Base-by-base conservation (phyloP, 1,140 invertebrate genomes). In the Pectinophora gossypiella region DNA sequence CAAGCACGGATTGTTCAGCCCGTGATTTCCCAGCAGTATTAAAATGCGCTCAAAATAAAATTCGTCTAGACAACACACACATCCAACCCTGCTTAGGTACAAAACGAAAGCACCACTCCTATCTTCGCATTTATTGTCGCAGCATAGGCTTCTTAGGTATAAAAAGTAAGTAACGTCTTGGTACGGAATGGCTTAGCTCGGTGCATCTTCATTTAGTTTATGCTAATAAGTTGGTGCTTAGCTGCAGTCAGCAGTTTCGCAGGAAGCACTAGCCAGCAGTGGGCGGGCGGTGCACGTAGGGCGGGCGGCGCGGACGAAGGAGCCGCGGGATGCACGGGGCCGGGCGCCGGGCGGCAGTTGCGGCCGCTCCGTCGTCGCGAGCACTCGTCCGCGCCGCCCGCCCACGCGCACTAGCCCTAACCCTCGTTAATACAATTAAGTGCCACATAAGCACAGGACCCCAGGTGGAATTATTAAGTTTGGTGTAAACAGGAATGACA, bases 191-290 rank as follows among this genome's bases (percentile, higher is more conserved):
- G 27, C 27, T 32, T 32, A 32, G 47, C 53, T 59, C 54, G 65
- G 65, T 76, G 72, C 71, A 78, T 76, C 68, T 73, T 71, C 67
- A 78, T 78, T 78, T 74, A 76, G 66, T 75, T 73, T 78, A 85
- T 80, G 80, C 68, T 80, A 82, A 85, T 84, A 73, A 72, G 68
- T 58, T 61, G 59, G 68, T 75, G 64, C 72, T 78, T 71, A 76
- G 71, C 68, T 53, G 55, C 56, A 73, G 70, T 84, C 72, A 80
- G 79, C 73, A 74, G 64, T 79, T 79, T 76, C 56, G 50, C 42
- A 57, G 59, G 60, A 63, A 64, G 61, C 58, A 59, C 58, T 56
- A 58, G 68, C 59, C 62, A 67, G 68, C 65, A 68, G 51, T 53
- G 63, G 68, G 68, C 36, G n/a, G 16, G 36, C n/a, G 13, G n/a